phyloP scores from a whole-genome alignment of 2,888 invertebrate genomes.

The Lycocerus yunnanus region DNA sequence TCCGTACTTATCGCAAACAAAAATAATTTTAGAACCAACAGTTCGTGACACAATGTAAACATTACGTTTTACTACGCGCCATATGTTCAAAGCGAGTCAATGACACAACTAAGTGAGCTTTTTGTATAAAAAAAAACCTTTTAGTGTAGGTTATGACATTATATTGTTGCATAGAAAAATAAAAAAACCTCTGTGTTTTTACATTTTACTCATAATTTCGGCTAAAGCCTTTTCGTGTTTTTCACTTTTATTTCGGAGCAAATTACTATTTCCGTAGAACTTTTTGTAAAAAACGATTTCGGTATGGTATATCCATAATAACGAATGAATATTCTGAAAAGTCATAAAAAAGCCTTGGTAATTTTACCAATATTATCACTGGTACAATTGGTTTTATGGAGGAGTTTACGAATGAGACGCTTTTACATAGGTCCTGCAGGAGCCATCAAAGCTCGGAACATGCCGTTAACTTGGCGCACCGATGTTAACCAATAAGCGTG shows the following conservation, averaged over 20 bases:
- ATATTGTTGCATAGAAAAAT: neutral
- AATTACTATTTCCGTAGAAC: neutral
- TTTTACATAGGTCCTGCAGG: conserved; percentile 45
- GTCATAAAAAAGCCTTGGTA: conserved; percentile 21
- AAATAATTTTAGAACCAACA: conserved; percentile 6
- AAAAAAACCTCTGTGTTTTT: neutral
- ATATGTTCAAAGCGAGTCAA: conserved; percentile 18
- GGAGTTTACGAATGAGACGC: conserved; percentile 42
- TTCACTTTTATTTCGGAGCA: neutral
- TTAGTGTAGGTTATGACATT: neutral
- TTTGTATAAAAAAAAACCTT: neutral
- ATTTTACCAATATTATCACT: conserved; percentile 39
- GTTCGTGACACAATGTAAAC: conserved; percentile 17
- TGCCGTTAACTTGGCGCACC: conserved; percentile 41
- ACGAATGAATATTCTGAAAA: neutral
- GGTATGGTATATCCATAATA: neutral
- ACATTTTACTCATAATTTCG: neutral
- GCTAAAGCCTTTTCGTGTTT: neutral
- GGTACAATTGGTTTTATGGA: conserved; percentile 46
- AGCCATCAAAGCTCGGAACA: conserved; percentile 45
- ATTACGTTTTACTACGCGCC: conserved; percentile 17
- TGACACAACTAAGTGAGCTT: conserved; percentile 5
- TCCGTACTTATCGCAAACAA: neutral
- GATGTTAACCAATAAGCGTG: conserved; percentile 31
- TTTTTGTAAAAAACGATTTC: neutral